These are phyloP conservation scores for Garra rufa DNA, from an alignment of 2,113 vertebrate species.

Conservation along the genomic window DNA sequence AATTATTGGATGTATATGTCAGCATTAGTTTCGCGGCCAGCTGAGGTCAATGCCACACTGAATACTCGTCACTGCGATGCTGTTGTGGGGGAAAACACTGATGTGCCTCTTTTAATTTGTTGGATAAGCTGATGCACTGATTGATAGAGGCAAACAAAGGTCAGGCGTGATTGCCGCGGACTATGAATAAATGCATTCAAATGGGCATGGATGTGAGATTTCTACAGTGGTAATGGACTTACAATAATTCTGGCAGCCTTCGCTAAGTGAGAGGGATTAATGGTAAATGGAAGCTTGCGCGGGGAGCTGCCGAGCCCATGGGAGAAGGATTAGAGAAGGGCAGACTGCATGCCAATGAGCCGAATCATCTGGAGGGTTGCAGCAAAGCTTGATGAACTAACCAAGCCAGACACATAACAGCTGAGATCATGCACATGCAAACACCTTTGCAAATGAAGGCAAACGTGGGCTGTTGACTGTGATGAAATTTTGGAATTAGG, in stretches of 20 bases:
- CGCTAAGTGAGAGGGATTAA: constrained; percentile 67
- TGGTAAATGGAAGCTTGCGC: constrained; percentile 56
- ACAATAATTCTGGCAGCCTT: constrained; percentile 66
- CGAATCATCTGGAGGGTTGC: constrained; percentile 44
- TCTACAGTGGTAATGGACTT: constrained; percentile 65
- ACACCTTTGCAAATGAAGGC: background rate
- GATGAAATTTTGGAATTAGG: background rate
- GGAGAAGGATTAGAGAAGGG: constrained; percentile 51
- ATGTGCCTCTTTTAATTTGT: background rate
- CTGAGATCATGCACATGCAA: constrained; percentile 3
- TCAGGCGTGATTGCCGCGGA: constrained; percentile 45
- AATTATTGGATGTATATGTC: constrained; percentile 27
- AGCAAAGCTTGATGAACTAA: constrained; percentile 30
- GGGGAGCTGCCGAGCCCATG: constrained; percentile 40
- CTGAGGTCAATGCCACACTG: constrained; percentile 18
- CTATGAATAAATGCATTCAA: constrained; percentile 59
- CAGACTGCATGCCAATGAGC: constrained; percentile 50
- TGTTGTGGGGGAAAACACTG: background rate
- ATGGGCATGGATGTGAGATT: constrained; percentile 55
- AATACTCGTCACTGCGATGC: background rate
- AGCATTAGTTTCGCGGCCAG: constrained; percentile 26
- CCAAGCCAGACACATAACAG: constrained; percentile 28
- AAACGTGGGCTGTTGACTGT: background rate
- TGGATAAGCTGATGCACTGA: constrained; percentile 30
- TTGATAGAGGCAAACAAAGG: constrained; percentile 45